These are phyloP conservation scores for Herpetotheres cachinnans DNA, from an alignment of 2,113 vertebrate species.

Conservation along the genomic window DNA sequence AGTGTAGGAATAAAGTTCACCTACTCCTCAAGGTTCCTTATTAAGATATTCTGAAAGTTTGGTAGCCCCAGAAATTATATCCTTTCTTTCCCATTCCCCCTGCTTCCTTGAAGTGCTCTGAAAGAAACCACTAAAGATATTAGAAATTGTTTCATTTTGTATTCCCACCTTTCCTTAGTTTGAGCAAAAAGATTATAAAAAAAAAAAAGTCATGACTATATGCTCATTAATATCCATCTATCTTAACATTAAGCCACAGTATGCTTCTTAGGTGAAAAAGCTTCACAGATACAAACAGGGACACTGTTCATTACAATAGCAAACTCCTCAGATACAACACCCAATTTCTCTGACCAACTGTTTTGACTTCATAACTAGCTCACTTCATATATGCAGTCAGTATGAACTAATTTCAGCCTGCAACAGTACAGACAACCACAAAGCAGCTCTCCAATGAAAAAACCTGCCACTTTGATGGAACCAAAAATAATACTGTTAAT, in stretches of 20 bases:
- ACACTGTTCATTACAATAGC: background rate
- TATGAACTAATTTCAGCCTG: background rate
- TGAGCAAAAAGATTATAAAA: background rate
- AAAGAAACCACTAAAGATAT: background rate
- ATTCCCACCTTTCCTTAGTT: background rate
- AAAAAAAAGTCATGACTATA: accelerated
- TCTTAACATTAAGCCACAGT: background rate
- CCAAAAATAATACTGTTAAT: background rate
- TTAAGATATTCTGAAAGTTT: background rate
- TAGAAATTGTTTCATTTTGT: background rate
- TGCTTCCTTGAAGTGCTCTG: background rate
- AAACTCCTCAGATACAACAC: background rate
- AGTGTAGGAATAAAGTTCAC: background rate
- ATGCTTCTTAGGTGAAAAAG: background rate
- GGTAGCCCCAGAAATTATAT: background rate
- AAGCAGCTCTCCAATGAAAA: background rate
- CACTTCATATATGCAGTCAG: background rate
- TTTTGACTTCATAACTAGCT: background rate
- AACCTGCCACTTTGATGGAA: background rate
- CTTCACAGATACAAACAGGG: background rate
- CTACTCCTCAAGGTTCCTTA: background rate
- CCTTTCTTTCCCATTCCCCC: background rate
- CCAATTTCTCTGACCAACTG: background rate
- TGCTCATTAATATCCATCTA: background rate
- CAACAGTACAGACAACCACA: background rate